phyloP scores from a whole-genome alignment of 2,113 vertebrate genomes.

The Bolborhynchus lineola region DNA sequence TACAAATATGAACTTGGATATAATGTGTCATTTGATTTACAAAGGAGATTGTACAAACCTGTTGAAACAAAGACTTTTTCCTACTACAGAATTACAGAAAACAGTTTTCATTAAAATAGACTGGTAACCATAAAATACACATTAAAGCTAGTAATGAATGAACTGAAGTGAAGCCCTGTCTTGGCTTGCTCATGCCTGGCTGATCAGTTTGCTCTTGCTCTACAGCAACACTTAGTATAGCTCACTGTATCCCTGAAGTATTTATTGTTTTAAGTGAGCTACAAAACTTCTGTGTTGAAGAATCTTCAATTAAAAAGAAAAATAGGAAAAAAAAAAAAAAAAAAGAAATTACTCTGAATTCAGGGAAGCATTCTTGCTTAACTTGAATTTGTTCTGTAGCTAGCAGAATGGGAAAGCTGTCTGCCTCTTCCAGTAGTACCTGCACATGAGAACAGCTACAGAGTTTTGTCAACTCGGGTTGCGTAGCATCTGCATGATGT shows the following conservation, averaged over 20 bases:
- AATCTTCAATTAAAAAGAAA: not conserved
- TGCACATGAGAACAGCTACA: not conserved
- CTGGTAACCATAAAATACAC: not conserved
- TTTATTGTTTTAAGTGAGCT: not conserved
- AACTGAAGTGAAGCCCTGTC: not conserved
- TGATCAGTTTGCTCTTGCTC: not conserved
- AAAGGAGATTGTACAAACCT: not conserved
- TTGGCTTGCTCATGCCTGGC: not conserved
- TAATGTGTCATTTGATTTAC: not conserved
- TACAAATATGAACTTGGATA: not conserved
- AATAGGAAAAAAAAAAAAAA: fast-evolving
- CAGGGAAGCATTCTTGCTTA: not conserved
- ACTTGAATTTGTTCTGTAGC: not conserved
- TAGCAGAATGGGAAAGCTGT: not conserved
- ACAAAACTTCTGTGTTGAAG: not conserved
- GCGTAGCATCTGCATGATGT: not conserved
- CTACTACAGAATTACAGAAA: not conserved
- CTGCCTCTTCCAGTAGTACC: not conserved
- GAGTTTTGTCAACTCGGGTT: not conserved
- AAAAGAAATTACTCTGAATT: not conserved
- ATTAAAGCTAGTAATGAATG: not conserved
- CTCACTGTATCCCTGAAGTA: not conserved
- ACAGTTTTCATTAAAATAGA: not conserved
- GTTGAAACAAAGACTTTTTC: not conserved
- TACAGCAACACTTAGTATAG: not conserved